Conservation (phyloP, 30 jellyfish, hydroid and myxozoan genomes). For the Sanderia malayensis region DNA sequence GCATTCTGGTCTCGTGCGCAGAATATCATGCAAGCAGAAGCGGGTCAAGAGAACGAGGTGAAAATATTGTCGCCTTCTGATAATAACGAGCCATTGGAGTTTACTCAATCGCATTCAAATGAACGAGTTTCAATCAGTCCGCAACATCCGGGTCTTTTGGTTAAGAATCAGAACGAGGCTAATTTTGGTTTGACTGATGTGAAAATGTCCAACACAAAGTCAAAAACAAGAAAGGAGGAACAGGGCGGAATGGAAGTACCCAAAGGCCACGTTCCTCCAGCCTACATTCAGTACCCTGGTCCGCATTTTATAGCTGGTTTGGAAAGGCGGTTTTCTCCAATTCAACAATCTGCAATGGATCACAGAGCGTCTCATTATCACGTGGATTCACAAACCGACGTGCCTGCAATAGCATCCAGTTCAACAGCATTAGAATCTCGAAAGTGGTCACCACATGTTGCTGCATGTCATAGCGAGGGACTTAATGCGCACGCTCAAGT, state of each 20-base stretch:
- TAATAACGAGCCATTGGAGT: conserved; percentile 42
- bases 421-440: background rate
- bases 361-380: background rate
- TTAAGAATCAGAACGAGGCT: too few relatives aligned
- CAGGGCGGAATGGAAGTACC: background rate
- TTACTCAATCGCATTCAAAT: conserved; percentile 1
- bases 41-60: conserved; percentile 4
- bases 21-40: background rate
- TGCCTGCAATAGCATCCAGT: background rate
- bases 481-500: conserved; percentile 5
- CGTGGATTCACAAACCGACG: background rate
- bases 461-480: conserved; percentile 3
- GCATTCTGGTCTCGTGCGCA: background rate
- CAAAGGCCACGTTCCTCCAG: conserved; percentile 18
- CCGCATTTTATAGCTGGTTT: conserved; percentile 24
- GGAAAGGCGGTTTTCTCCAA: conserved; percentile 24
- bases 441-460: conserved; percentile 9
- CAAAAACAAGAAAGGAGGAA: too few relatives aligned
- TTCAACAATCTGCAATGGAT: background rate
- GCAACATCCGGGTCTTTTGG: background rate
- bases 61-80: conserved; percentile 7
- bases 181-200: too few relatives aligned
- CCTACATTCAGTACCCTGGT: conserved; percentile 2
- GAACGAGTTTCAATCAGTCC: background rate
- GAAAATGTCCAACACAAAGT: too few relatives aligned